These are phyloP conservation scores for Stigmatopora nigra DNA, from an alignment of 2,113 vertebrate species.

Conservation along the genomic window DNA sequence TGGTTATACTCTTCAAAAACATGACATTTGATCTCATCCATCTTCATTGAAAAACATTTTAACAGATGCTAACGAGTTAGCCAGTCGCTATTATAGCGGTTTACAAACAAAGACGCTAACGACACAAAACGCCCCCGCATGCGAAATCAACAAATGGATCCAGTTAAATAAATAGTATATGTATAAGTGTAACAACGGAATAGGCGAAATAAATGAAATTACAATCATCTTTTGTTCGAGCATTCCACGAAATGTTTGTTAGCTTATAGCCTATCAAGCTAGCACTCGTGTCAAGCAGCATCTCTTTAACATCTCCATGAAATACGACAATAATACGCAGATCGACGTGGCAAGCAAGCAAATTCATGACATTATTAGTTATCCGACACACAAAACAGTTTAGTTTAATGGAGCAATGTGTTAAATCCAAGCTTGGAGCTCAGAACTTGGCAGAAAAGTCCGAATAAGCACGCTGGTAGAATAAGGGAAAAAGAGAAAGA, in stretches of 20 bases:
- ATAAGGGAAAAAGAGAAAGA: not conserved
- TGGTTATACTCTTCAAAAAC: not conserved
- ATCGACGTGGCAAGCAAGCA: not conserved
- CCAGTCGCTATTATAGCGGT: not conserved
- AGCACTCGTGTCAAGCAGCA: conserved; percentile 23
- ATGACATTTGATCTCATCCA: not conserved
- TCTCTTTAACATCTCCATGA: not conserved
- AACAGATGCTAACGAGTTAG: not conserved
- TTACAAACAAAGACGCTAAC: not conserved
- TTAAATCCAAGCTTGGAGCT: not conserved
- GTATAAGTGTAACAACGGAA: conserved; percentile 5
- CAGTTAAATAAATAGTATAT: too few relatives aligned
- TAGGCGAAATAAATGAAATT: not conserved
- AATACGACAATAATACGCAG: not conserved
- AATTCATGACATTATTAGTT: not conserved
- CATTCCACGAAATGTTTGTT: conserved; percentile 2
- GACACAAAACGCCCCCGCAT: too few relatives aligned
- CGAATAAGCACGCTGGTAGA: not conserved
- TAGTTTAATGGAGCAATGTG: not conserved
- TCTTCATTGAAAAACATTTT: not conserved
- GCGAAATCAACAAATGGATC: not conserved
- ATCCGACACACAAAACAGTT: not conserved
- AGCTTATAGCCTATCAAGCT: conserved; percentile 30
- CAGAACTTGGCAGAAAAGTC: not conserved
- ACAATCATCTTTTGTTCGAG: not conserved